A percentile compares a stretch with the other conserved stretches of the same genome.
Conservation (phyloP, 1,140 invertebrate genomes). For the Macrocentrus cingulum region DNA sequence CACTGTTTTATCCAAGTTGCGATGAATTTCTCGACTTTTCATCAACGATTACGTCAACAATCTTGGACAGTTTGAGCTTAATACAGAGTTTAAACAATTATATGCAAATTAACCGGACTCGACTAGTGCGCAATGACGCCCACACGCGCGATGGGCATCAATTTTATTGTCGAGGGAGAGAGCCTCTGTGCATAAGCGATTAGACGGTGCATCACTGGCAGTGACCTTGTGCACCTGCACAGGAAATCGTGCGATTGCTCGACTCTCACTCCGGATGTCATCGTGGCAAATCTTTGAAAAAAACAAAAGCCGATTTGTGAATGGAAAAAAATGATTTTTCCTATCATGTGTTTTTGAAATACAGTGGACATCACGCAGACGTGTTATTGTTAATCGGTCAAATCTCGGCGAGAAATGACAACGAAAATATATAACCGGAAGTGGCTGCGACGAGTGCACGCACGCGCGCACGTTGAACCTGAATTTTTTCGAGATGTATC, state of each 20-base stretch:
- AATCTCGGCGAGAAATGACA: conserved; percentile 11
- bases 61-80: conserved; percentile 7
- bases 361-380: not conserved
- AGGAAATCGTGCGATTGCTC: conserved; percentile 27
- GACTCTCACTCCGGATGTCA: not conserved
- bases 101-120: conserved; percentile 8
- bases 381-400: conserved; percentile 6
- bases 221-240: conserved; percentile 47
- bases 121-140: not conserved
- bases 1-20: no score
- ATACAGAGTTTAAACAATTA: conserved; percentile 7
- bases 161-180: conserved; percentile 50
- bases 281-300: no score
- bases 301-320: no score
- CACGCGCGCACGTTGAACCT: conserved; percentile 21
- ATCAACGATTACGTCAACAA: conserved; percentile 7
- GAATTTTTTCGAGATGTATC: not conserved
- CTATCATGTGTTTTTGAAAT: no score
- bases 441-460: conserved; percentile 10
- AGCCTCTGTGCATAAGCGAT: conserved; percentile 51
- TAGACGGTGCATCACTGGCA: conserved; percentile 38
- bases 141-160: conserved; percentile 32
- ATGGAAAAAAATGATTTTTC: no score
- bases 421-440: conserved; percentile 16
- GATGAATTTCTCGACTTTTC: not conserved